Evolutionary conservation across 2,888 invertebrate species (phyloP), one percentile per base, ranked within the genome.

Genomic region (Listrodromus nycthemerus): DNA sequence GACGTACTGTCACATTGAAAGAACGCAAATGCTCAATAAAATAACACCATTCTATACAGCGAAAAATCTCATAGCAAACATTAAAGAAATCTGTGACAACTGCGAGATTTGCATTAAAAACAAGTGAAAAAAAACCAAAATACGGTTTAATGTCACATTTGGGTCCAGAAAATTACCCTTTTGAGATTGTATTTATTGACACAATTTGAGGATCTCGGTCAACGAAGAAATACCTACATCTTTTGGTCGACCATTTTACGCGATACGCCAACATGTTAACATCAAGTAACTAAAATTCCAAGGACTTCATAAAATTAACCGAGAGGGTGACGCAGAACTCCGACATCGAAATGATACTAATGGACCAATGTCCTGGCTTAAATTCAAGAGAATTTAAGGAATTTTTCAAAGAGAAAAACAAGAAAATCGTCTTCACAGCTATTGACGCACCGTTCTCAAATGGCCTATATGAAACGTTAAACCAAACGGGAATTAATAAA

Each of bases 401-500:
- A 52, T 88, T 82, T 80, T 48, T 86, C 52, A 69, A 82, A 48
- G 61, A 83, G 30, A 50, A 27, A 52, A 52, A 69, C 50, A 69
- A 8, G 30, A 69, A 69, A 52, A 69, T 69, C 30, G 52, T 69
- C 33, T 50, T 69, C n/a, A 69, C 55, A 73, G 85, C 41, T 45
- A 66, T n/a, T 86, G 90, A 27, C 7, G 37, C 37, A n/a, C n/a
- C n/a, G n/a, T n/a, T n/a, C n/a, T n/a, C n/a, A 33, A 33, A 33
- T 33, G 33, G 33, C 2, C 33, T 33, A 2, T 4, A 33, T 6
- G 37, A 37, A 37, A 37, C 0, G 7, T 7, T 69, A 76, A 70
- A 82, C 88, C 87, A 89, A 87, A 87, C 88, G 6, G 67, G 89
- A 80, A 84, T 89, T 33, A 89, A 90, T 85, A 85, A 87, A 83